Conservation (phyloP, 2,888 invertebrate genomes). For the Hypena proboscidalis region DNA sequence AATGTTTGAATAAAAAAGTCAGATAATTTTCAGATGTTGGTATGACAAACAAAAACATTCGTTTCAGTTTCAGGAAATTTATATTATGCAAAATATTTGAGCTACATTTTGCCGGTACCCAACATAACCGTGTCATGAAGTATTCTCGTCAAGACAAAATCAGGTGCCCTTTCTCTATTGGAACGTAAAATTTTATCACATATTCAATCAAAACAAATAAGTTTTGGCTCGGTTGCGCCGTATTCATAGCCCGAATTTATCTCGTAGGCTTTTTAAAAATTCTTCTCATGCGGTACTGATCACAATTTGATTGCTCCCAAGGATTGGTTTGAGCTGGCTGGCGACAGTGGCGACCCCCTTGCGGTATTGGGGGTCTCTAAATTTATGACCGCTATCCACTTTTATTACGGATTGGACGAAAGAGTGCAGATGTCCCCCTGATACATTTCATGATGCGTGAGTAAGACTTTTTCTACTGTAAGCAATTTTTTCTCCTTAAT, state of each 20-base stretch:
- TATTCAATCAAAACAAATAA: conserved; percentile 63
- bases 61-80: neutral
- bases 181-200: conserved; percentile 50
- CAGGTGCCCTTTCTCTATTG: conserved; percentile 38
- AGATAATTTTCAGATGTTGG: no score
- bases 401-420: conserved; percentile 78
- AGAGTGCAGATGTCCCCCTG: conserved; percentile 71
- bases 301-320: conserved; percentile 76
- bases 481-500: conserved; percentile 45
- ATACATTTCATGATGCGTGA: conserved; percentile 53
- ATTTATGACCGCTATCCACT: conserved; percentile 73
- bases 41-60: no score
- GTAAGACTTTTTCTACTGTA: conserved; percentile 38
- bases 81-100: no score
- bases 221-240: conserved; percentile 48
- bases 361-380: conserved; percentile 60
- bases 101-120: neutral
- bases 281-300: conserved; percentile 72
- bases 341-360: conserved; percentile 48
- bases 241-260: conserved; percentile 55
- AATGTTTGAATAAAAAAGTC: no score
- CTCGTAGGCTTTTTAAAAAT: conserved; percentile 70
- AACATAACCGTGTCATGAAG: no score
- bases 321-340: conserved; percentile 47
- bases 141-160: conserved; percentile 37